These are phyloP conservation scores for Chrysoperla carnea DNA, from an alignment of 1,140 invertebrate species.

Conservation along the genomic window DNA sequence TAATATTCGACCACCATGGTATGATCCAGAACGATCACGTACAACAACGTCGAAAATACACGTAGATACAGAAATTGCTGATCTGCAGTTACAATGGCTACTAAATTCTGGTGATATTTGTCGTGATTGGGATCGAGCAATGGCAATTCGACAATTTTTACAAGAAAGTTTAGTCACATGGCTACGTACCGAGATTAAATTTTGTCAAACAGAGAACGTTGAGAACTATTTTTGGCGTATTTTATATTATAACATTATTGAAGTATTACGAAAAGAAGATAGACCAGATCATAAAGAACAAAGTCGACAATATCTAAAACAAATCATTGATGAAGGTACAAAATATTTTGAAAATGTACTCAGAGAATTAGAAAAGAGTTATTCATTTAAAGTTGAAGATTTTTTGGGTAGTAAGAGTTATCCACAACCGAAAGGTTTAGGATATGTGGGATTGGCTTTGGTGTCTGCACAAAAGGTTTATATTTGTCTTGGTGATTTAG, in stretches of 20 bases:
- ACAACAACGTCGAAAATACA: conserved; percentile 29
- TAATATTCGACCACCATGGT: conserved; percentile 29
- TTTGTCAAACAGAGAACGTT: conserved; percentile 74
- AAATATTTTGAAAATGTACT: conserved; percentile 62
- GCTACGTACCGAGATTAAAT: conserved; percentile 66
- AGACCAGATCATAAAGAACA: conserved; percentile 30
- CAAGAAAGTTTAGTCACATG: conserved; percentile 56
- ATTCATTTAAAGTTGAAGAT: conserved; percentile 52
- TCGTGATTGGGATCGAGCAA: conserved; percentile 30
- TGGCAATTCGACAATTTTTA: conserved; percentile 32
- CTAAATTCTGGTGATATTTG: conserved; percentile 25
- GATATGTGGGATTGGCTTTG: conserved; percentile 54
- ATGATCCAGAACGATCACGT: conserved; percentile 31
- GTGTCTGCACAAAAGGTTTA: conserved; percentile 75
- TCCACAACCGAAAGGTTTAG: conserved; percentile 37
- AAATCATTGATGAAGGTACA: conserved; percentile 65
- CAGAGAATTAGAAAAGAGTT: conserved; percentile 49
- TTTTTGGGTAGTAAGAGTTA: conserved; percentile 33
- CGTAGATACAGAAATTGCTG: conserved; percentile 32
- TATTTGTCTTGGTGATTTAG: conserved; percentile 79
- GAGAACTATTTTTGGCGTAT: conserved; percentile 87
- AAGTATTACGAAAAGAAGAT: conserved; percentile 48
- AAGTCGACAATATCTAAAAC: conserved; percentile 46
- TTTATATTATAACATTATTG: conserved; percentile 80
- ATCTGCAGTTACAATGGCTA: conserved; percentile 33